phyloP scores from a whole-genome alignment of 2,797 vertebrate species.

The Mus minutoides region DNA sequence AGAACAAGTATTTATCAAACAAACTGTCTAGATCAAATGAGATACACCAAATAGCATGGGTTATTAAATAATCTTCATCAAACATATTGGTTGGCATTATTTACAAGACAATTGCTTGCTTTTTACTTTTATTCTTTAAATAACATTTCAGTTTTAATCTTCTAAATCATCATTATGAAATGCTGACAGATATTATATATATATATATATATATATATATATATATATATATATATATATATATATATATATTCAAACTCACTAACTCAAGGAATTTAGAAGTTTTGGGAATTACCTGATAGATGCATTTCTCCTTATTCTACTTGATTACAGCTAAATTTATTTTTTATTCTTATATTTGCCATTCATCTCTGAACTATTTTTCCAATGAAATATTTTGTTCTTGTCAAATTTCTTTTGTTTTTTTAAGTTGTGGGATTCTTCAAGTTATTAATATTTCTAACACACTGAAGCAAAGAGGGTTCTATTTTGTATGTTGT shows the following conservation, averaged over 20 bases:
- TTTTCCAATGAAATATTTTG: conserved; percentile 36
- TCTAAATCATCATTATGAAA: conserved; percentile 68
- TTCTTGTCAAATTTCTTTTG: conserved; percentile 11
- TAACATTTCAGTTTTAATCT: conserved; percentile 67
- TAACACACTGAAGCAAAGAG: neutral
- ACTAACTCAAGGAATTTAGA: conserved; percentile 62
- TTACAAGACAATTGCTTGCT: neutral
- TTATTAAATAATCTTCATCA: neutral
- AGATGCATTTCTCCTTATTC: conserved; percentile 59
- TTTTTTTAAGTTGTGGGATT: neutral
- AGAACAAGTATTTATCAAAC: neutral
- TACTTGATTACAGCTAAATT: conserved; percentile 58
- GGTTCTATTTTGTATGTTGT: neutral
- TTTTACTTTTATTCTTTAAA: conserved; percentile 59
- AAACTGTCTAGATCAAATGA: neutral
- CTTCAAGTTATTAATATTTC: conserved; percentile 18
- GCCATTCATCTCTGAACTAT: conserved; percentile 38
- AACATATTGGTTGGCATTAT: conserved; percentile 11
- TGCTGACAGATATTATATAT: conserved; percentile 52
- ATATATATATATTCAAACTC: conserved; percentile 54
- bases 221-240: too few species aligned
- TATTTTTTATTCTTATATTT: conserved; percentile 63
- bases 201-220: neutral
- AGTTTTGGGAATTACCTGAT: conserved; percentile 62
- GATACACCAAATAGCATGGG: neutral